Percentiles rank a stretch among this genome's conserved stretches.
Conservation (phyloP, 2,113 vertebrate genomes). For the Platysternon megacephalum region DNA sequence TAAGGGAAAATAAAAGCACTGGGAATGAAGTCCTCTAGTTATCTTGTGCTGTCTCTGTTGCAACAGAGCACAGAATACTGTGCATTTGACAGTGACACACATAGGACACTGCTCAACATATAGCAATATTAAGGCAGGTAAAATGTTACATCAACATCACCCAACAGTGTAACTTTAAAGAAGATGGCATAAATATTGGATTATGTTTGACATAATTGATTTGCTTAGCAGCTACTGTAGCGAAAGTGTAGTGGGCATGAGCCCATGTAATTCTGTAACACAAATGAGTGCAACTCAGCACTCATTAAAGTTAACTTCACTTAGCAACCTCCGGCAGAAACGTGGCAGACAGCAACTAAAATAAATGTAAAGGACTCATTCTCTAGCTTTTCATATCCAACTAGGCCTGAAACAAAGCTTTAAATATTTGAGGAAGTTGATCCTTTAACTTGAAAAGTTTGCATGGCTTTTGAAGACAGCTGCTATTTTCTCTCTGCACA, state of each 20-base stretch:
- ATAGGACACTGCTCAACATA: background rate
- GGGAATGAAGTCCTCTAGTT: background rate
- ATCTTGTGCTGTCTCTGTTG: background rate
- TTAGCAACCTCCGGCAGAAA: background rate
- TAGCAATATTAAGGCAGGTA: background rate
- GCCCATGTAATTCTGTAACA: background rate
- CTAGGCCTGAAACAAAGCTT: background rate
- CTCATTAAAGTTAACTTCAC: background rate
- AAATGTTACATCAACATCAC: background rate
- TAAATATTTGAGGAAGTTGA: background rate
- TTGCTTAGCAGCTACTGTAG: background rate
- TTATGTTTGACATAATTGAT: background rate
- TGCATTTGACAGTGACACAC: background rate
- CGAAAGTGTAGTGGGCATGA: background rate
- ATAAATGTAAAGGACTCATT: background rate
- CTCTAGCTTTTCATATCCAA: background rate
- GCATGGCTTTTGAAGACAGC: background rate
- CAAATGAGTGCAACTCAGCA: background rate
- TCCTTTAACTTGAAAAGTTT: background rate
- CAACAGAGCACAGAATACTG: background rate
- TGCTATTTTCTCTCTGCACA: background rate
- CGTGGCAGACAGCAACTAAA: background rate
- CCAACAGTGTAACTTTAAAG: background rate
- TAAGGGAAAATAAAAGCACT: background rate
- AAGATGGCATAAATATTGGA: background rate